These are phyloP conservation scores for Sebastiscus tertius DNA, from an alignment of 2,797 vertebrate genomes.

Conservation along the genomic window DNA sequence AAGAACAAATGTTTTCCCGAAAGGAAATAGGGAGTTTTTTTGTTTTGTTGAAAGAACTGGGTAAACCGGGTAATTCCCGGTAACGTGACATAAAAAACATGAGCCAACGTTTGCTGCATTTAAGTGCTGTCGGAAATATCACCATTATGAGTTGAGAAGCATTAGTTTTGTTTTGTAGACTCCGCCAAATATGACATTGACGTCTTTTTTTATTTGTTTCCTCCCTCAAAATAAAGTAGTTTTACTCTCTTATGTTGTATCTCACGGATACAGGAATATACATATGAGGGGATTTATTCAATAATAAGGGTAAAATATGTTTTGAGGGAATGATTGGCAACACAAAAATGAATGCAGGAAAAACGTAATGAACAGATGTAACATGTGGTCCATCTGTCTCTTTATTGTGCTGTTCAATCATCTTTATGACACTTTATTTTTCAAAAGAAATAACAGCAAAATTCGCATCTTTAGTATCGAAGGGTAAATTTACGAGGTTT, in stretches of 20 bases:
- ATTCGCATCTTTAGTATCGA: background rate
- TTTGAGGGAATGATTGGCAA: background rate
- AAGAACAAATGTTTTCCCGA: background rate
- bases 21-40: background rate
- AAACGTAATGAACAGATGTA: background rate
- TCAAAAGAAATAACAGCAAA: background rate
- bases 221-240: background rate
- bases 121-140: background rate
- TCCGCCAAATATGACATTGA: background rate
- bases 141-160: rapidly evolving
- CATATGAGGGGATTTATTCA: background rate
- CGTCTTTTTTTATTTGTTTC: too few species aligned
- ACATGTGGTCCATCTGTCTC: background rate
- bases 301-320: background rate
- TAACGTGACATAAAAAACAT: rapidly evolving
- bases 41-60: background rate
- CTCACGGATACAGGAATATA: background rate
- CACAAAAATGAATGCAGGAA: background rate
- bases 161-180: background rate
- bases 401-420: background rate
- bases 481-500: background rate
- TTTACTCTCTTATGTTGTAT: background rate
- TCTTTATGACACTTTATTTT: background rate
- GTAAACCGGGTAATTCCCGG: background rate
- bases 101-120: background rate